Base-by-base conservation (phyloP, 2,888 invertebrate species). In the Conus canariensis region DNA sequence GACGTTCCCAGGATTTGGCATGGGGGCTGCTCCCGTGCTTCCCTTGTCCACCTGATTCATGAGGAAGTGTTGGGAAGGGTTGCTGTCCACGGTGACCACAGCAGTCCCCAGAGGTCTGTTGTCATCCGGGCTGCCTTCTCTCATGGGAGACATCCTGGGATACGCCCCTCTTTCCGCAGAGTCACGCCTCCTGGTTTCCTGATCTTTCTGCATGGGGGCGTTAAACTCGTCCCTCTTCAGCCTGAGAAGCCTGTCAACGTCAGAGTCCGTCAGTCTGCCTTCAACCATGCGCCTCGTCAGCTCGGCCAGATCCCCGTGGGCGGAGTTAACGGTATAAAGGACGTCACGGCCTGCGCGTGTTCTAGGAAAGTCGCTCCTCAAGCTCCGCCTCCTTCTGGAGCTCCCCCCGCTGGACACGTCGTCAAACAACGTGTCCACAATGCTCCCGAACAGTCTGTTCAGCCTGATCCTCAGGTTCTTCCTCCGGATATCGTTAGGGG, bases 401-500 rank as follows among this genome's bases (percentile, higher is more conserved):
- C 9, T 9, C 9, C 87, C 74, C 1, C 87, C 87, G 1, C 87
- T 74, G 70, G 67, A 45, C 12, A 56, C 14, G 74, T 58, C 74
- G 74, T 74, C 87, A n/a, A 87, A 74, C 56, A 45, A 25, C 12
- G 22, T 22, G 25, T 87, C 87, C n/a, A 87, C 87, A 64, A 87
- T 74, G 74, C 74, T 74, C 6, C 87, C 87, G 19, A 87, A 87
- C 64, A 87, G 64, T 19, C 86, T 25, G 86, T 86, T 86, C 45
- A 86, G 45, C 30, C 67, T 25, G 14, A 86, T 86, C 22, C 86
- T 12, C 64, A 86, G 45, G 67, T 64, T 86, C 86, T 86, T 86
- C 45, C 86, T 25, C 6, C 45, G 59, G 14, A 86, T 45, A 7
- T 64, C 67, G 67, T 86, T 86, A 5, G 67, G 12, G 3, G 86